phyloP scores from a whole-genome alignment of 1,140 invertebrate species.

The Solenopsis invicta region DNA sequence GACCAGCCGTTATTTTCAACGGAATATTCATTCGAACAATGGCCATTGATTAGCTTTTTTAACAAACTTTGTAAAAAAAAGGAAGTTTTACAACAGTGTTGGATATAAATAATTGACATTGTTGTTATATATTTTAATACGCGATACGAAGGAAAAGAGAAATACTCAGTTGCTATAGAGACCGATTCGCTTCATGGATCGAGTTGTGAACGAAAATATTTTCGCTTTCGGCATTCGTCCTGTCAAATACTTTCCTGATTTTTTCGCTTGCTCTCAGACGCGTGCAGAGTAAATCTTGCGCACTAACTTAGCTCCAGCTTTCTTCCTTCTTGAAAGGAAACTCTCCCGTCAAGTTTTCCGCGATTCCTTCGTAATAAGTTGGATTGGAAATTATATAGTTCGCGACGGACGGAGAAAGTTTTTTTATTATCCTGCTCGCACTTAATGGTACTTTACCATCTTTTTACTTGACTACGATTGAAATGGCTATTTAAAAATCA shows the following conservation, averaged over 20 bases:
- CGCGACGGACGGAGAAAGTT: conserved; percentile 40
- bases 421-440: conserved; percentile 52
- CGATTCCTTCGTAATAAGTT: conserved; percentile 60
- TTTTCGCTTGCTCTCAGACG: conserved; percentile 38
- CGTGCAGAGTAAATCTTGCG: conserved; percentile 54
- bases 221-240: conserved; percentile 27
- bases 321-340: conserved; percentile 32
- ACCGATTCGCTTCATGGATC: conserved; percentile 10
- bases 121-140: neutral
- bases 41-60: neutral
- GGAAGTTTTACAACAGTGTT: neutral
- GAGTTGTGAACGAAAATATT: conserved; percentile 36
- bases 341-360: conserved; percentile 46
- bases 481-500: conserved; percentile 25
- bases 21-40: neutral
- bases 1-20: neutral
- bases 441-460: conserved; percentile 52
- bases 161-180: neutral
- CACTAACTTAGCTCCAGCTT: conserved; percentile 19
- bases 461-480: conserved; percentile 37
- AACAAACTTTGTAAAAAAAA: neutral
- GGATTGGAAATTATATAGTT: conserved; percentile 65
- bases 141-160: neutral
- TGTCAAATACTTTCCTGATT: conserved; percentile 43
- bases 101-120: neutral